Evolutionary conservation across 2,888 invertebrate species (phyloP).

Genomic region (Lissonota sp.): DNA sequence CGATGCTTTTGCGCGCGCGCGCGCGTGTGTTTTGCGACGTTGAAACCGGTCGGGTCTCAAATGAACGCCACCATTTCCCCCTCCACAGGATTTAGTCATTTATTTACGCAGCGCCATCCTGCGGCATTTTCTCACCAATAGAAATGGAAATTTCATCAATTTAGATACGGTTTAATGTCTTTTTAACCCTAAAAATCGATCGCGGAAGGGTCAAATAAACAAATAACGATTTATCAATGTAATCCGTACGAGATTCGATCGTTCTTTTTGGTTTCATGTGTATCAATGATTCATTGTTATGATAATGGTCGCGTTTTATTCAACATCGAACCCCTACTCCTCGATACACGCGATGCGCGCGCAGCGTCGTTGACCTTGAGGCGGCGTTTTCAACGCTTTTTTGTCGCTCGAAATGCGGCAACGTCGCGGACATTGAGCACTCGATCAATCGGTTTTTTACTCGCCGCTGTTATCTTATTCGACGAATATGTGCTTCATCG

Average conservation of each 20-base stretch:
- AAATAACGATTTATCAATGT: background rate
- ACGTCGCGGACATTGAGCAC: background rate
- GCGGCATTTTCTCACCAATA: background rate
- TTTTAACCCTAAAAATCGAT: background rate
- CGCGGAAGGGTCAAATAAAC: constrained; percentile 5
- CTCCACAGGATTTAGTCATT: too few species aligned
- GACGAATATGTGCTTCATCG: too few species aligned
- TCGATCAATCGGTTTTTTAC: background rate
- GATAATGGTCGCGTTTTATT: constrained; percentile 37
- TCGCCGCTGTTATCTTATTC: too few species aligned
- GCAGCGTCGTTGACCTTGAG: constrained; percentile 6
- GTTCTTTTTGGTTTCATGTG: background rate
- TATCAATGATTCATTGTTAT: constrained; percentile 15
- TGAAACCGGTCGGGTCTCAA: constrained; percentile 69
- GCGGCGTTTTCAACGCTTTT: too few species aligned
- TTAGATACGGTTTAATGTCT: background rate
- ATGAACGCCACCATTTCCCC: constrained; percentile 64
- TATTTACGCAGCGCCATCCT: too few species aligned
- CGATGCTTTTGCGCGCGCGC: constrained; percentile 72
- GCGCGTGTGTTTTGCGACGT: constrained; percentile 73
- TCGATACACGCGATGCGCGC: constrained; percentile 8
- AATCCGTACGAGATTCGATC: background rate
- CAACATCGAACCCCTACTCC: constrained; percentile 12
- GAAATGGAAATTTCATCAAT: background rate
- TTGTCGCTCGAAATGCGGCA: too few species aligned